phyloP scores from a whole-genome alignment of 2,113 vertebrate species.

The Probosciger aterrimus region DNA sequence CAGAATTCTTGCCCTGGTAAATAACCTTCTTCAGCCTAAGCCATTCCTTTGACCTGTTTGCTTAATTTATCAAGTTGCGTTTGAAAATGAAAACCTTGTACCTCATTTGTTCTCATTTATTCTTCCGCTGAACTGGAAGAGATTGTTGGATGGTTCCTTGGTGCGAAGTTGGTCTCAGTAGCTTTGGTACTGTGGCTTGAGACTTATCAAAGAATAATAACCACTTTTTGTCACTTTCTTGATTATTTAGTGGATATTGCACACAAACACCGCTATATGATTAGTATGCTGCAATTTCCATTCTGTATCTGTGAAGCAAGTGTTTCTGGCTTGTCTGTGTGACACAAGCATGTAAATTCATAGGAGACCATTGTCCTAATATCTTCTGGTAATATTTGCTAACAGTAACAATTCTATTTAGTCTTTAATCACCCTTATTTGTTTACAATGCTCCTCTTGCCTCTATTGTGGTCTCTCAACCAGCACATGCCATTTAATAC shows the following conservation, averaged over 20 bases:
- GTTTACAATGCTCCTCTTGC: background rate
- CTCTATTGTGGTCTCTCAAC: background rate
- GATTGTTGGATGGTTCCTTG: background rate
- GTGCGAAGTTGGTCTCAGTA: background rate
- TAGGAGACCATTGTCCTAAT: background rate
- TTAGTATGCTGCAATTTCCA: background rate
- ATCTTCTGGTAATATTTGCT: background rate
- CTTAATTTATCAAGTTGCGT: background rate
- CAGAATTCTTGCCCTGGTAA: background rate
- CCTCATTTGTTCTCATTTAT: background rate
- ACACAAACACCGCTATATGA: background rate
- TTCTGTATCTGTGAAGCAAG: background rate
- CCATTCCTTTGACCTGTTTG: background rate
- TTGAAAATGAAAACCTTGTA: background rate
- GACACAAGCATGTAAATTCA: background rate
- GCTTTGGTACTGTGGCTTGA: background rate
- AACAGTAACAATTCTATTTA: background rate
- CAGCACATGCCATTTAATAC: background rate
- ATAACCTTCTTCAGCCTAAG: background rate
- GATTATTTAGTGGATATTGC: background rate
- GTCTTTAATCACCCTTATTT: background rate
- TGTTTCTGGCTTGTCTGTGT: background rate
- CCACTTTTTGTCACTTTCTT: background rate
- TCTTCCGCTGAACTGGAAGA: background rate
- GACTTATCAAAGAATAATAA: background rate